phyloP scores from a whole-genome alignment of 2,113 vertebrate genomes.

The Macaca nemestrina region DNA sequence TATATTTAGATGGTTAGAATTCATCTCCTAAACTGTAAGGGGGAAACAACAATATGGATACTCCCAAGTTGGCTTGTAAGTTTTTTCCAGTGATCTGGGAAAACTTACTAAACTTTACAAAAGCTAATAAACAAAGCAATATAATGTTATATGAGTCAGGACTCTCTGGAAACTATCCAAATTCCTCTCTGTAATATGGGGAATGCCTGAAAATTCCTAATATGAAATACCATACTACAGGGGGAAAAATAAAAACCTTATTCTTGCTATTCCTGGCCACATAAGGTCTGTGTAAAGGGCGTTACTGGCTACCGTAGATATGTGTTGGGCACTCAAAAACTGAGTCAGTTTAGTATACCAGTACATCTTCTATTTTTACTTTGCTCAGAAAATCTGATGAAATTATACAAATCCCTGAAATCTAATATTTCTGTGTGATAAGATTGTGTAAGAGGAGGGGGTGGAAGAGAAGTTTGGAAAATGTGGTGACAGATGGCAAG shows the following conservation, averaged over 20 bases:
- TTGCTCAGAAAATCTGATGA: slow-evolving; percentile 72
- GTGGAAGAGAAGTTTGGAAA: slow-evolving; percentile 78
- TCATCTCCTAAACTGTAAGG: neutral
- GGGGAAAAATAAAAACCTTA: neutral
- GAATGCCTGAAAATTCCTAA: slow-evolving; percentile 47
- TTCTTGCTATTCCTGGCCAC: neutral
- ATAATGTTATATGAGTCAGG: slow-evolving; percentile 30
- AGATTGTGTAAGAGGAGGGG: slow-evolving; percentile 80
- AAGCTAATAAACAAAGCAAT: slow-evolving; percentile 39
- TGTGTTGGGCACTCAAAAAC: neutral
- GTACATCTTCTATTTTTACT: slow-evolving; percentile 60
- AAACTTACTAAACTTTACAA: slow-evolving; percentile 45
- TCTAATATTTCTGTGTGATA: slow-evolving; percentile 83
- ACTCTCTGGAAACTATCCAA: slow-evolving; percentile 34
- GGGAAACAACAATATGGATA: neutral
- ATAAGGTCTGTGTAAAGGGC: neutral
- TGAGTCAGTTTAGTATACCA: neutral
- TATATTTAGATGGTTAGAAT: neutral
- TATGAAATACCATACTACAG: slow-evolving; percentile 1
- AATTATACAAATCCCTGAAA: slow-evolving; percentile 80
- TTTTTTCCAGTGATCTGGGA: neutral
- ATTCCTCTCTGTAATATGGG: neutral
- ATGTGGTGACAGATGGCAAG: slow-evolving; percentile 79
- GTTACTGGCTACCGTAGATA: neutral
- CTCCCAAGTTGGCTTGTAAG: neutral